Base-by-base conservation (phyloP, 2,888 invertebrate species). In the Lordiphosa fenestrarum region DNA sequence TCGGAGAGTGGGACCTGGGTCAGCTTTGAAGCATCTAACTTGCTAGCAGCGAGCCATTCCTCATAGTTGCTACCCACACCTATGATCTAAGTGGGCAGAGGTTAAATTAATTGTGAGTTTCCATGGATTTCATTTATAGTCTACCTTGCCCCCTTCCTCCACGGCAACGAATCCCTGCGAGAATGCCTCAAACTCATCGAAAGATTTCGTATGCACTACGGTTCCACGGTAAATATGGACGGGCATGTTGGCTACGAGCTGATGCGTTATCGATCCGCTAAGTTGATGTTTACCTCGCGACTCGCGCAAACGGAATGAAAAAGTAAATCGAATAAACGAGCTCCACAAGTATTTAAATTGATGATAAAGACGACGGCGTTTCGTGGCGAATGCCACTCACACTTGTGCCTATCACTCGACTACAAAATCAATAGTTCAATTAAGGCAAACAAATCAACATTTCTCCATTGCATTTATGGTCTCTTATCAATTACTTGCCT, bases 61-160 rank as follows among this genome's bases (percentile, higher is more conserved):
- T 74, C 66, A 41, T 85, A 86, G 15, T 86, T 71, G 6, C 69
- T 66, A 21, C 90, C 91, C 19, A 90, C 75, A 13, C 88, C 90
- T 44, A 88, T 66, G 57, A 91, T 91, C 91, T 91, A 55, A 39
- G 7, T 12, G 7, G 39, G 35, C 15, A 12, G 15, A 23, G 6
- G n/a, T 6, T 5, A 6, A 0, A 4, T 13, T 6, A 37, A 30
- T 15, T 38, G n/a, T 5, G 9, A 3, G 2, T 40, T n/a, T 7
- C 21, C 4, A 19, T 33, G 9, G 19, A 19, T 3, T 12, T 4
- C 7, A 1, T 7, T 6, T 15, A 12, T 4, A 67, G 93, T 93
- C 90, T 68, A 93, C 93, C 90, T 91, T 92, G 75, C 93, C 93
- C 84, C 92, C 92, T 82, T 58, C 48, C 71, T 91, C 88, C 5